A percentile compares a stretch with the other conserved stretches of the same genome.
Conservation (phyloP, 2,113 vertebrate genomes). For the Eurystomus gularis region DNA sequence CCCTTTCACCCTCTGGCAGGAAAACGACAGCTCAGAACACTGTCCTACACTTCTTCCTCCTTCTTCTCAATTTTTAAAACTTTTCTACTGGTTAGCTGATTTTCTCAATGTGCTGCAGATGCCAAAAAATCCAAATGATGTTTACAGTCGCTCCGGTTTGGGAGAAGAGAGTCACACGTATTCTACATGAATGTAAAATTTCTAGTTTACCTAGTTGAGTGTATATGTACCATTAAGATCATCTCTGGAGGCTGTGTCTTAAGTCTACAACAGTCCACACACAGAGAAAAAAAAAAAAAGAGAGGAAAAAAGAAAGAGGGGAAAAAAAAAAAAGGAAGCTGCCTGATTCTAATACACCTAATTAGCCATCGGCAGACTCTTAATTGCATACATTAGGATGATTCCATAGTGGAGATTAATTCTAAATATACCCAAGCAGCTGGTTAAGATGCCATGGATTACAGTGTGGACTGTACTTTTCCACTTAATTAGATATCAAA, state of each 20-base stretch:
- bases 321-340: constrained; percentile 53
- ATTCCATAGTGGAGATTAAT: constrained; percentile 99
- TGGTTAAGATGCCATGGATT: constrained; percentile 93
- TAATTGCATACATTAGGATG: constrained; percentile 99
- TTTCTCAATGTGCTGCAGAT: not conserved
- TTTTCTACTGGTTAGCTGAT: not conserved
- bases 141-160: not conserved
- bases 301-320: not conserved
- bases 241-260: constrained; percentile 56
- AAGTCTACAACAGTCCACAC: constrained; percentile 53
- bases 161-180: not conserved
- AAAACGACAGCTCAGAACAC: not conserved
- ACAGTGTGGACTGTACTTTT: constrained; percentile 93
- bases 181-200: not conserved
- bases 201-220: constrained; percentile 16
- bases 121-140: not conserved
- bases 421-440: constrained; percentile 98
- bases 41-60: not conserved
- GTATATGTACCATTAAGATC: constrained; percentile 16
- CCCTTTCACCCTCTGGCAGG: not conserved
- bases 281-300: not conserved
- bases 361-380: constrained; percentile 99
- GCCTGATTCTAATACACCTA: constrained; percentile 97
- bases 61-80: not conserved
- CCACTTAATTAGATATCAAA: constrained; percentile 96